A percentile compares a stretch with the other conserved stretches of the same genome.
These are phyloP conservation scores for Sarcophilus harrisii DNA, from an alignment of 2,797 vertebrate species.

Conservation along the genomic window DNA sequence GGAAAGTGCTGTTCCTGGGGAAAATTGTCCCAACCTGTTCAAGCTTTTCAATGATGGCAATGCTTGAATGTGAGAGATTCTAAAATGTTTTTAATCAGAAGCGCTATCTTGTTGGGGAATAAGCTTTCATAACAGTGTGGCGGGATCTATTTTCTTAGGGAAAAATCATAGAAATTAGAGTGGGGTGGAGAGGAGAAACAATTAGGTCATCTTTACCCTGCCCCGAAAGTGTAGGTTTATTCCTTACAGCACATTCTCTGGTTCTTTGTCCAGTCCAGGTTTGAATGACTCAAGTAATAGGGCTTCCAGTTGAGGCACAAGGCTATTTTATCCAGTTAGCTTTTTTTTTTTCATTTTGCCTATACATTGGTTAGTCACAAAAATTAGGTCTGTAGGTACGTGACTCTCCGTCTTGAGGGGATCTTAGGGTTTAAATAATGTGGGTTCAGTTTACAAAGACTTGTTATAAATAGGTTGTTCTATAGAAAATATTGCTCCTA, in stretches of 20 bases:
- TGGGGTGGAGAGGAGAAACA: slow-evolving; percentile 36
- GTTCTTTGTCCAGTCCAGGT: slow-evolving; percentile 73
- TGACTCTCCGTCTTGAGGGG: slow-evolving; percentile 69
- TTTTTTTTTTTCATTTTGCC: slow-evolving; percentile 67
- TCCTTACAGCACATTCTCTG: slow-evolving; percentile 70
- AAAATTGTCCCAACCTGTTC: slow-evolving; percentile 35
- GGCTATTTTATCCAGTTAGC: slow-evolving; percentile 72
- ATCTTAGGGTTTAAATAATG: slow-evolving; percentile 62
- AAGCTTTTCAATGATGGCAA: slow-evolving; percentile 45
- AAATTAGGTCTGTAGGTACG: slow-evolving; percentile 73
- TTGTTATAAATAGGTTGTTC: slow-evolving; percentile 69
- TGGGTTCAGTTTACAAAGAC: slow-evolving; percentile 63
- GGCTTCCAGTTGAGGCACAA: slow-evolving; percentile 72
- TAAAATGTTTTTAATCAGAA: slow-evolving; percentile 51
- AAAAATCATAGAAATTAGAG: slow-evolving; percentile 60
- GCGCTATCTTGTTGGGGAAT: slow-evolving; percentile 37
- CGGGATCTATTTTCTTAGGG: slow-evolving; percentile 56
- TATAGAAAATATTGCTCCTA: slow-evolving; percentile 58
- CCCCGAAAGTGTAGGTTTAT: slow-evolving; percentile 65
- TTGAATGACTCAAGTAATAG: slow-evolving; percentile 75
- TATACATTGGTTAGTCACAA: slow-evolving; percentile 65
- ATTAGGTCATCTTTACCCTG: slow-evolving; percentile 75
- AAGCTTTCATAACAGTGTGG: slow-evolving; percentile 44
- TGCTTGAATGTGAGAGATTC: slow-evolving; percentile 54
- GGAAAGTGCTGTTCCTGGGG: slow-evolving; percentile 59